Conservation (phyloP, 2,888 invertebrate genomes). For the Andrena hattorfiana region DNA sequence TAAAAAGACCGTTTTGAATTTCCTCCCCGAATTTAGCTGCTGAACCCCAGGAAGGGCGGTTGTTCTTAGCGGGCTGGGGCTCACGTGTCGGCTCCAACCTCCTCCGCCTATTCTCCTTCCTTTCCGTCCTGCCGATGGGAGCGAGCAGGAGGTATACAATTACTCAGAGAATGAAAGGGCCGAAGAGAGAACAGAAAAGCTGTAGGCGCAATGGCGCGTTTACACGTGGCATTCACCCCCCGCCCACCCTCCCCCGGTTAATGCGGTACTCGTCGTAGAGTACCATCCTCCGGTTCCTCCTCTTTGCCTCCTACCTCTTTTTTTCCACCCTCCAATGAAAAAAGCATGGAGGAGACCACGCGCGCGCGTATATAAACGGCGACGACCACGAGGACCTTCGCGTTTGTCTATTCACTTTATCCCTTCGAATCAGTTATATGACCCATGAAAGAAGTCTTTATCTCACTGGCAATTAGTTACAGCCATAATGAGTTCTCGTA, state of each 20-base stretch:
- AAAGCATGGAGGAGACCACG: conserved; percentile 6
- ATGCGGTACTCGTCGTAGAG: conserved; percentile 58
- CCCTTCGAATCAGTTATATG: conserved; percentile 69
- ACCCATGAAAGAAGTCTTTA: conserved; percentile 73
- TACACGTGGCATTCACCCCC: conserved; percentile 55
- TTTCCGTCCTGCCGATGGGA: conserved; percentile 9
- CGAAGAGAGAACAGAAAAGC: conserved; percentile 25
- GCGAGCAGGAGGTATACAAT: conserved; percentile 51
- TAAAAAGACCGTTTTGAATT: conserved; percentile 66
- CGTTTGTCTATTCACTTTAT: conserved; percentile 53
- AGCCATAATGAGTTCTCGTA: conserved; percentile 70
- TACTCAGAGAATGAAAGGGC: conserved; percentile 41
- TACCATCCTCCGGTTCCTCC: conserved; percentile 38
- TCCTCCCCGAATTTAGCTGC: conserved; percentile 60
- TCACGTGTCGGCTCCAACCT: conserved; percentile 25
- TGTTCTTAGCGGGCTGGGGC: conserved; percentile 16
- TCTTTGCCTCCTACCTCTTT: conserved; percentile 13
- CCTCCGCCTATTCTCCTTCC: conserved; percentile 25
- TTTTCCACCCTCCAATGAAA: neutral
- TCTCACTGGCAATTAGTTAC: conserved; percentile 72
- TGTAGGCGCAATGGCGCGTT: conserved; percentile 53
- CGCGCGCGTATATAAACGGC: conserved; percentile 36
- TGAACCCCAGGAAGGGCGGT: conserved; percentile 47
- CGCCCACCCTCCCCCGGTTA: conserved; percentile 20
- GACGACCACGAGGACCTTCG: conserved; percentile 35